Percentiles rank a stretch among this genome's conserved stretches.
These are phyloP conservation scores for Porites evermanni DNA, from an alignment of 92 coral and sea anemone species.

Conservation along the genomic window DNA sequence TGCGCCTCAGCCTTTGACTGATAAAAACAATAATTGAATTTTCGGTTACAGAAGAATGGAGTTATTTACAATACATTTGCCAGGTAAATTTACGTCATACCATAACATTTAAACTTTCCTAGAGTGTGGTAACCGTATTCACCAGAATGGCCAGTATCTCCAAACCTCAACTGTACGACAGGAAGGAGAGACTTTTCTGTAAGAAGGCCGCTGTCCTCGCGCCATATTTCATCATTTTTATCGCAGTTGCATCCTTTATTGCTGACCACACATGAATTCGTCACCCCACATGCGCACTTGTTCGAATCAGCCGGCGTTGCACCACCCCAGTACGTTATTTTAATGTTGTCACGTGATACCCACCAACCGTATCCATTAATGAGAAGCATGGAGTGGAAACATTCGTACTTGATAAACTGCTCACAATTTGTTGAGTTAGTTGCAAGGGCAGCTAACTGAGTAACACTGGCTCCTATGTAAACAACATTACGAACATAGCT, in stretches of 20 bases:
- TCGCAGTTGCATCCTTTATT: constrained; percentile 42
- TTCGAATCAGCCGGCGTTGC: constrained; percentile 13
- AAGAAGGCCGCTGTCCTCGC: constrained; percentile 56
- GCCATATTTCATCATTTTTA: constrained; percentile 13
- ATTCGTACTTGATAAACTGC: constrained; percentile 45
- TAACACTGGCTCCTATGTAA: constrained; percentile 15
- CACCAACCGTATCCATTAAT: constrained; percentile 2
- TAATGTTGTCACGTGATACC: constrained; percentile 40
- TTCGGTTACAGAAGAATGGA: no score
- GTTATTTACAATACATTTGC: no score
- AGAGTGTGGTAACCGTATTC: constrained; percentile 59
- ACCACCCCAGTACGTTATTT: constrained; percentile 58
- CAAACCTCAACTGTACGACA: constrained; percentile 52
- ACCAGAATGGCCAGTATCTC: constrained; percentile 35
- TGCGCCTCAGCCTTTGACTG: no score
- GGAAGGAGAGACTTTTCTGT: constrained; percentile 47
- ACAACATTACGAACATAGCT: constrained; percentile 1
- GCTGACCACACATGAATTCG: neutral
- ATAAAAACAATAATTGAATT: no score
- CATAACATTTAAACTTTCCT: constrained; percentile 51
- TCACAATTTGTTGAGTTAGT: constrained; percentile 31
- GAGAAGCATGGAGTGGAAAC: neutral
- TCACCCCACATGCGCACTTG: constrained; percentile 68
- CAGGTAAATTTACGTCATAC: neutral
- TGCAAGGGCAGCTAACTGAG: constrained; percentile 11